Percentiles rank a stretch among this genome's conserved stretches.
Evolutionary conservation across 1,140 invertebrate species (phyloP).

Genomic region (Lepidurus arcticus): DNA sequence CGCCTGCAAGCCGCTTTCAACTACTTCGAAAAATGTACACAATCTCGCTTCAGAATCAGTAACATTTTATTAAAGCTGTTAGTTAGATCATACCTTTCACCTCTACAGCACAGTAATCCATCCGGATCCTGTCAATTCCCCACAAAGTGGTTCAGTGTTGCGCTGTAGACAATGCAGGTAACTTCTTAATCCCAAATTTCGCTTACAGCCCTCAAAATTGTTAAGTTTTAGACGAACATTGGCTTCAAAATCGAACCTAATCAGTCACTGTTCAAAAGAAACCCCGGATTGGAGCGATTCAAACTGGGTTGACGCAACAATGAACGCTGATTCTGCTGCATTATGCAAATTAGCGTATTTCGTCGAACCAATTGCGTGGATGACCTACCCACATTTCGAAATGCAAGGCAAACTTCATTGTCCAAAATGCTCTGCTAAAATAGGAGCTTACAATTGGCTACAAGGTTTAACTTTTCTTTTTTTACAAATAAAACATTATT

Average conservation of each 20-base stretch:
- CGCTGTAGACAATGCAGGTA: slow-evolving; percentile 8
- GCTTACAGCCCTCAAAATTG: not conserved
- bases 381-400: not conserved
- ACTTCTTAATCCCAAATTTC: not conserved
- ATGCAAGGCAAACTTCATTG: not conserved
- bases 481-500: not conserved
- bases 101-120: not conserved
- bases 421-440: not conserved
- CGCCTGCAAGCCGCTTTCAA: not conserved
- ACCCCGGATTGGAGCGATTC: not conserved
- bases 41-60: not conserved
- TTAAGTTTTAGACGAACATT: slow-evolving; percentile 1
- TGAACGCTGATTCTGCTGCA: not conserved
- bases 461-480: not conserved
- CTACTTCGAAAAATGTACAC: not conserved
- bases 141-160: not conserved
- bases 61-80: not conserved
- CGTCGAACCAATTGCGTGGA: not conserved
- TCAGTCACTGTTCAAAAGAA: not conserved
- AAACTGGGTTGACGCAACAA: not conserved
- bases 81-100: not conserved
- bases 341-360: not conserved
- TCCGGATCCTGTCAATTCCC: not conserved
- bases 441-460: not conserved
- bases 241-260: not conserved